A percentile compares a stretch with the other conserved stretches of the same genome.
Conservation (phyloP, 2,797 vertebrate genomes). For the Parauchenoglanis punctatus region DNA sequence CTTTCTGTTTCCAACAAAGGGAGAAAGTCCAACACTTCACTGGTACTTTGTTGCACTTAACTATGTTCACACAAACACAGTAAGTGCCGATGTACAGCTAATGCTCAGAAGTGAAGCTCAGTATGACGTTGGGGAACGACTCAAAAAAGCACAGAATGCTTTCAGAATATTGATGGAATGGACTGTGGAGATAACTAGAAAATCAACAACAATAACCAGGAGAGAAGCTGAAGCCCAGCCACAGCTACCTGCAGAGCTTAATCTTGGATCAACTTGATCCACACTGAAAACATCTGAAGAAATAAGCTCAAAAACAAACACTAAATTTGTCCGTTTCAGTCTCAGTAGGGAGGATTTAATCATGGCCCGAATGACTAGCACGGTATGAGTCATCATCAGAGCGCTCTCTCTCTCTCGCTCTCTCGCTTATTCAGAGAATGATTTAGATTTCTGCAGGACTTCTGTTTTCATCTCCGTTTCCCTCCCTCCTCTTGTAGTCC, state of each 20-base stretch:
- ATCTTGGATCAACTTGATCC: neutral
- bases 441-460: constrained; percentile 19
- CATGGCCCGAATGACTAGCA: constrained; percentile 59
- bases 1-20: too few species aligned
- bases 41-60: constrained; percentile 49
- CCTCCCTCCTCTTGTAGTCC: constrained; percentile 55
- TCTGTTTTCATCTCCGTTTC: constrained; percentile 21
- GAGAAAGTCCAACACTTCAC: neutral
- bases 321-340: constrained; percentile 30
- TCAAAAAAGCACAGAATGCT: neutral
- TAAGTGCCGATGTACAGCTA: constrained; percentile 67
- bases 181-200: constrained; percentile 2
- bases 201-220: constrained; percentile 8
- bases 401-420: neutral
- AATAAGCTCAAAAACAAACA: constrained; percentile 26
- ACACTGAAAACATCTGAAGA: neutral
- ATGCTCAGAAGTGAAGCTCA: constrained; percentile 64
- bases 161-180: neutral
- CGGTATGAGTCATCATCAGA: constrained; percentile 72
- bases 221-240: neutral
- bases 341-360: constrained; percentile 64
- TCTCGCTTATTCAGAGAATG: neutral
- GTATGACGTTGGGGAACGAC: constrained; percentile 6
- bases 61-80: constrained; percentile 68
- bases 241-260: neutral